Evolutionary conservation across 2,113 vertebrate genomes (phyloP).

Genomic region (human): GRCh38 chr1:85963001-85963500

Average conservation of each 20-base stretch:
- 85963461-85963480: neutral
- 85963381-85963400: neutral
- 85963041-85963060: constrained; percentile 28
- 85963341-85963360: neutral
- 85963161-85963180: neutral
- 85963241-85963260: neutral
- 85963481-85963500: neutral
- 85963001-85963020: neutral
- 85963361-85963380: neutral
- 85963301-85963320: neutral
- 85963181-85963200: neutral
- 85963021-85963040: neutral
- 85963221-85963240: neutral
- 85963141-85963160: constrained; percentile 6
- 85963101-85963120: neutral
- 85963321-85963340: neutral
- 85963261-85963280: neutral
- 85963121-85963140: neutral
- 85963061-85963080: neutral
- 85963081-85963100: neutral
- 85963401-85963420: neutral
- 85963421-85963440: neutral
- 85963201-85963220: neutral
- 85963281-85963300: neutral
- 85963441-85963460: neutral